Evolutionary conservation across 2,888 invertebrate genomes (phyloP).

Genomic region (Sylvicola cinctus): DNA sequence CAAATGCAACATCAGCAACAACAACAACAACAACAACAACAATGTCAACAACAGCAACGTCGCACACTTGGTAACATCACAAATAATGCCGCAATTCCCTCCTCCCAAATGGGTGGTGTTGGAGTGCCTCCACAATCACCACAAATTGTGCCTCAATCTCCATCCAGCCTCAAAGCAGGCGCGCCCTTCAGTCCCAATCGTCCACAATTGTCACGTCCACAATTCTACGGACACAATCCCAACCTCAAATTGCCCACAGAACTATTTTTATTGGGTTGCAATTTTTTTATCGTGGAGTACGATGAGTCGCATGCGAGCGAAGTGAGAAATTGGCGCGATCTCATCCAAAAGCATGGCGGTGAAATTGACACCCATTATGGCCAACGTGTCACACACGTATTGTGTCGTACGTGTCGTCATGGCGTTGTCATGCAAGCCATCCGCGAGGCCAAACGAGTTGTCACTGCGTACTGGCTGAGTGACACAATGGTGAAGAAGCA

Average conservation of each 20-base stretch:
- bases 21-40: conserved; percentile 27
- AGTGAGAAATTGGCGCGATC: conserved; percentile 43
- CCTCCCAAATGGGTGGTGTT: conserved; percentile 8
- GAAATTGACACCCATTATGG: conserved; percentile 73
- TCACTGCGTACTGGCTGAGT: conserved; percentile 77
- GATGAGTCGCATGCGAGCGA: conserved; percentile 43
- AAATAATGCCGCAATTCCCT: conserved; percentile 17
- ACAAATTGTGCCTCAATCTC: conserved; percentile 11
- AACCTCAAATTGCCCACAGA: conserved; percentile 75
- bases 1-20: conserved; percentile 22
- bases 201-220: conserved; percentile 38
- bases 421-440: conserved; percentile 73
- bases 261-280: conserved; percentile 77
- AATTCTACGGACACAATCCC: conserved; percentile 87
- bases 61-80: conserved; percentile 32
- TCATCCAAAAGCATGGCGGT: conserved; percentile 64
- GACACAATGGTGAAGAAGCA: conserved; percentile 74
- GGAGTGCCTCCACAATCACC: background rate
- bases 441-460: conserved; percentile 45
- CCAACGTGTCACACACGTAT: conserved; percentile 72
- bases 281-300: conserved; percentile 76
- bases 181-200: conserved; percentile 29
- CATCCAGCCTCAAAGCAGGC: conserved; percentile 9
- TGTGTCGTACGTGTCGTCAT: conserved; percentile 79
- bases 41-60: conserved; percentile 18